Base-by-base conservation (phyloP, 1,140 invertebrate genomes). In the Apis dorsata region DNA sequence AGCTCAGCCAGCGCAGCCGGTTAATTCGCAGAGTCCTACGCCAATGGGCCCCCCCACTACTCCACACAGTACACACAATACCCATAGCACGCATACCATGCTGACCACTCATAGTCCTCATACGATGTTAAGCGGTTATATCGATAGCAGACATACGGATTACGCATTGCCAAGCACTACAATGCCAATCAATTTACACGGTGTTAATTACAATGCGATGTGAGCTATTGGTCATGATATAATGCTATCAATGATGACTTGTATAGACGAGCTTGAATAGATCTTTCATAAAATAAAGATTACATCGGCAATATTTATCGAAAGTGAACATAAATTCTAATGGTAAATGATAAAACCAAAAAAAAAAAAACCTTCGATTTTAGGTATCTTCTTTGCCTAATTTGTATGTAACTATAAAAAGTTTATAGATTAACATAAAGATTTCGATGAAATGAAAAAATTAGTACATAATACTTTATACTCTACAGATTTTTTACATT, bases 181-280 rank as follows among this genome's bases (percentile, higher is more conserved):
- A 13, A 93, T 93, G 88, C 95, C 95, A 83, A 95, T 96, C 86
- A 97, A 96, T 94, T 94, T 96, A 90, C 95, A 96, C 87, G 96
- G 95, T 81, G 95, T 97, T 79, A 97, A 96, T 91, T 97, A 96
- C 87, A 96, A 96, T 91, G 94, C 96, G 86, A 96, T 97, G 94
- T 96, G 96, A 95, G 84, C 81, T 74, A 84, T 74, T 66, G 83
- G 86, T n/a, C 70, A 81, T 21, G 78, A 85, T 1, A 34, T 74
- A 70, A 62, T 72, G 21, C 55, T 75, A 21, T 76, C 24, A n/a
- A 28, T 34, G n/a, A 19, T 60, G 55, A 72, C 51, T 81, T 91
- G 88, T 88, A 90, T 83, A 89, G 88, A 90, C 82, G 86, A 88
- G 83, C 75, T 87, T 87, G 70, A 87, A 44, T 87, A 44, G 34